Percentiles rank a stretch among this genome's conserved stretches.
phyloP scores from a whole-genome alignment of 2,797 vertebrate species.

The Lates japonicus region DNA sequence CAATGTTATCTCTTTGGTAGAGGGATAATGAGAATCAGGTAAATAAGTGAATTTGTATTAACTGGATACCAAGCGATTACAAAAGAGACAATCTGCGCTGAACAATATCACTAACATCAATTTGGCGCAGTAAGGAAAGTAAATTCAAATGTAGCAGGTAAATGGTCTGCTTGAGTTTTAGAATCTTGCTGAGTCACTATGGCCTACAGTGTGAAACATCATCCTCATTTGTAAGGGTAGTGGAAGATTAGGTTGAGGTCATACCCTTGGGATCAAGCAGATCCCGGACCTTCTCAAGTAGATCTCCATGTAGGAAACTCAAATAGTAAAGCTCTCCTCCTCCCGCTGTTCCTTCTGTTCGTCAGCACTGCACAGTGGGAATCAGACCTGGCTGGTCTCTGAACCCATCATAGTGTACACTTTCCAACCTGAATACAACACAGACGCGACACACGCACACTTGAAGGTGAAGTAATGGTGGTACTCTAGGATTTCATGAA shows the following conservation, averaged over 20 bases:
- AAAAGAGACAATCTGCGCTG: no score
- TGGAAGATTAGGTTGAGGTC: background rate
- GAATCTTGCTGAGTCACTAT: background rate
- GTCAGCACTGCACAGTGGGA: slow-evolving; percentile 92
- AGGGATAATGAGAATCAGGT: background rate
- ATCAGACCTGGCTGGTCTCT: slow-evolving; percentile 92
- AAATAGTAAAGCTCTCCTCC: slow-evolving; percentile 93
- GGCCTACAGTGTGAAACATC: background rate
- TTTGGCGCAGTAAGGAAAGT: background rate
- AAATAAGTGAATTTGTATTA: background rate
- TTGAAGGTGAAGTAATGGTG: background rate
- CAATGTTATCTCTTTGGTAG: background rate
- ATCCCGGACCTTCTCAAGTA: slow-evolving; percentile 98
- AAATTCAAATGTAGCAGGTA: background rate
- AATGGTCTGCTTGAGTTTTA: background rate
- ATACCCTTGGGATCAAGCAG: slow-evolving; percentile 97
- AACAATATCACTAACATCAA: background rate
- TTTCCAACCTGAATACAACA: slow-evolving; percentile 90
- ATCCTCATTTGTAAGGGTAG: background rate
- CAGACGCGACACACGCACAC: background rate
- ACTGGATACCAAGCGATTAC: background rate
- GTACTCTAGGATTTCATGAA: background rate
- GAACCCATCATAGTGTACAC: slow-evolving; percentile 97
- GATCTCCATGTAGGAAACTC: slow-evolving; percentile 99
- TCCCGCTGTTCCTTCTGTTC: slow-evolving; percentile 88